These are phyloP conservation scores for Ambastaia sidthimunki DNA, from an alignment of 2,797 vertebrate genomes.

Conservation along the genomic window DNA sequence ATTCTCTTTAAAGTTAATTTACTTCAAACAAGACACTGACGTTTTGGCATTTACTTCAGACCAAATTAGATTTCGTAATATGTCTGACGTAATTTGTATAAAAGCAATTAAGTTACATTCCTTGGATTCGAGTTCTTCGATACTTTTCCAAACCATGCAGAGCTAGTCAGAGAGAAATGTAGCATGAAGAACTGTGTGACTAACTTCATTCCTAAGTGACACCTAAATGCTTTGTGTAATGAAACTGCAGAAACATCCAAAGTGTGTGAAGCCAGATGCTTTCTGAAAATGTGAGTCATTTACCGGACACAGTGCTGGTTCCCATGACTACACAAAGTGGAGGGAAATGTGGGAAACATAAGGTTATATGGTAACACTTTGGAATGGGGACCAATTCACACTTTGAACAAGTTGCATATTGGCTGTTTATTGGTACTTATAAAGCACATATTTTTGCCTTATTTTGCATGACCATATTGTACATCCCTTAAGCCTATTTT, in stretches of 20 bases:
- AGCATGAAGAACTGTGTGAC: slow-evolving; percentile 17
- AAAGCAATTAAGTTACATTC: slow-evolving; percentile 1
- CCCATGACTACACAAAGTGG: not conserved
- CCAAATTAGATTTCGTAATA: not conserved
- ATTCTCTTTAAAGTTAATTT: not conserved
- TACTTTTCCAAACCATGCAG: not conserved
- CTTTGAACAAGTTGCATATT: no score
- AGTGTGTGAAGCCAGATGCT: not conserved
- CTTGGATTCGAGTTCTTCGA: not conserved
- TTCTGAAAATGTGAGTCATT: slow-evolving; percentile 14
- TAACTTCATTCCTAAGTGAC: slow-evolving; percentile 27
- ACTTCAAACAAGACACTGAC: slow-evolving; percentile 17
- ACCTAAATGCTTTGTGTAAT: slow-evolving; percentile 29
- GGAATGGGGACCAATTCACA: no score
- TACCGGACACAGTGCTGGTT: no score
- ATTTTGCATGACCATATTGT: no score
- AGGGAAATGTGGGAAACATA: slow-evolving; percentile 51
- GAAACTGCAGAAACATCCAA: slow-evolving; percentile 34
- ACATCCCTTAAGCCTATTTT: no score
- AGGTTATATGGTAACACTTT: not conserved
- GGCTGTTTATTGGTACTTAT: no score
- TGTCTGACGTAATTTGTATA: slow-evolving; percentile 6
- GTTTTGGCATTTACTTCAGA: not conserved
- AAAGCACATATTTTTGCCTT: no score
- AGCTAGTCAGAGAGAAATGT: not conserved